phyloP scores from a whole-genome alignment of 2,113 vertebrate species.

The Pseudorectes ferrugineus region DNA sequence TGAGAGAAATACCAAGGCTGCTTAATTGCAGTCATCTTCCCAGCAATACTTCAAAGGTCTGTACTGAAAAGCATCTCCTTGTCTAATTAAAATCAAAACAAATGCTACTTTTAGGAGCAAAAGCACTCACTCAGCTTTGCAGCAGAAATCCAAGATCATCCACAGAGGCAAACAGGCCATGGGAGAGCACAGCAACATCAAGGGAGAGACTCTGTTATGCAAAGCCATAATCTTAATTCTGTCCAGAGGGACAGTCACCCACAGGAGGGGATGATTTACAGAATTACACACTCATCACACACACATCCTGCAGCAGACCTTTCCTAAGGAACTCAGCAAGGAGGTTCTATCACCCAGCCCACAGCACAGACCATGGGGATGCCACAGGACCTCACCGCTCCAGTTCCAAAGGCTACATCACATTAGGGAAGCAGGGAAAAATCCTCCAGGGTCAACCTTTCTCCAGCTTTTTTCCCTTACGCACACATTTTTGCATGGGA shows the following conservation, averaged over 20 bases:
- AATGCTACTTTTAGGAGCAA: background rate
- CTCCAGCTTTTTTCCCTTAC: background rate
- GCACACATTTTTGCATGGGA: background rate
- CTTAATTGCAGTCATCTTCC: background rate
- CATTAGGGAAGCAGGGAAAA: background rate
- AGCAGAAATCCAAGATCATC: background rate
- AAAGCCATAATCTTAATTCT: background rate
- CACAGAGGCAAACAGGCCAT: background rate
- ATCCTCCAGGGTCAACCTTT: background rate
- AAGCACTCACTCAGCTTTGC: background rate
- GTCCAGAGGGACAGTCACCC: background rate
- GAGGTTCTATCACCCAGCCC: background rate
- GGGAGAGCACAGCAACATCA: background rate
- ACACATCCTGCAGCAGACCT: background rate
- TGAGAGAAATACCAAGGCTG: background rate
- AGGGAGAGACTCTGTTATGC: background rate
- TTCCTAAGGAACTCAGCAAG: background rate
- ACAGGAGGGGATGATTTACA: background rate
- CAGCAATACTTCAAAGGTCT: background rate
- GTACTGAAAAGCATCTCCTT: background rate
- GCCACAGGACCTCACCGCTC: background rate
- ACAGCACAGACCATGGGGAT: background rate
- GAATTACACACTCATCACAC: background rate
- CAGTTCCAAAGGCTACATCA: background rate
- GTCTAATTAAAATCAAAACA: conserved; percentile 12